phyloP scores from a whole-genome alignment of 64 coral and sea anemone species.

The Dendronephthya gigantea region DNA sequence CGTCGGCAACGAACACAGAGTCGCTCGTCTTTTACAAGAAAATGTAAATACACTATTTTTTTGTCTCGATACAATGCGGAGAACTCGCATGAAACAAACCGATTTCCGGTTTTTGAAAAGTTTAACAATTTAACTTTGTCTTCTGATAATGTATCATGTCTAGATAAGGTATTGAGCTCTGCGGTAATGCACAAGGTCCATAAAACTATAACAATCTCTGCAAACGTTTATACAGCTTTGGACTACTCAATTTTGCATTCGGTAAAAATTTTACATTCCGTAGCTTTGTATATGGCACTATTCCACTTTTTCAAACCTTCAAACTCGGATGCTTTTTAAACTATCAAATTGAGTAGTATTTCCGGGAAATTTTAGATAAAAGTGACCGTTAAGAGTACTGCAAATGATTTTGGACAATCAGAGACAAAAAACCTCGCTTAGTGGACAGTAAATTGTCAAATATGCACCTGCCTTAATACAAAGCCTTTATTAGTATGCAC shows the following conservation, averaged over 20 bases:
- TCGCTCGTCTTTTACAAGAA: slow-evolving; percentile 57
- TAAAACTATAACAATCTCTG: too few species aligned
- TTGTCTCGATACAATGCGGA: too few species aligned
- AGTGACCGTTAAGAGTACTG: background rate
- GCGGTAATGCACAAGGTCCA: too few species aligned
- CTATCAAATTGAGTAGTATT: background rate
- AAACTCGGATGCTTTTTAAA: background rate
- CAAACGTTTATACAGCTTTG: too few species aligned
- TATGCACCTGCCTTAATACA: background rate
- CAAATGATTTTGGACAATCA: background rate
- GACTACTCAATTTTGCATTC: too few species aligned
- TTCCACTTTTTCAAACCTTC: background rate
- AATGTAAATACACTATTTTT: slow-evolving; percentile 38
- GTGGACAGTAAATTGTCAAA: background rate
- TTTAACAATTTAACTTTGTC: too few species aligned
- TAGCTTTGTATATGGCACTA: too few species aligned
- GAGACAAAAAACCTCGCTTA: background rate
- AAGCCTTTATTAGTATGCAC: background rate
- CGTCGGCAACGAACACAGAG: background rate
- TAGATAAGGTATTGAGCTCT: too few species aligned
- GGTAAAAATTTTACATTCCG: too few species aligned
- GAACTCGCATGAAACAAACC: too few species aligned
- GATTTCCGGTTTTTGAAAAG: too few species aligned
- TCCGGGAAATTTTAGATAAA: background rate
- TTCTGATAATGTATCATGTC: too few species aligned